Evolutionary conservation across 2,888 invertebrate genomes (phyloP).

Genomic region (Bibio marci): DNA sequence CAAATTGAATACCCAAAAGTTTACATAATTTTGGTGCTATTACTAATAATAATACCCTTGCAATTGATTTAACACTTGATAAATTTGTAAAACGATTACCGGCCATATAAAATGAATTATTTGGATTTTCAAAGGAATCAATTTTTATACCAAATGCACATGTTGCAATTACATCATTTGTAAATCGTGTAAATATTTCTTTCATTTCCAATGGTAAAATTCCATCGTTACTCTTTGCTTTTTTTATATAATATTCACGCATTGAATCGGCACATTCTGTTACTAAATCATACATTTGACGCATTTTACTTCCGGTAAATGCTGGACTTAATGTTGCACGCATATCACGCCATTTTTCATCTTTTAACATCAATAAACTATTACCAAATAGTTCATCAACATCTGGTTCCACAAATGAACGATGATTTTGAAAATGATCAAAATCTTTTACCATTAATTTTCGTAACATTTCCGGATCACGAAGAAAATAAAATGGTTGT

Average conservation of each 20-base stretch:
- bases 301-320: constrained; percentile 32
- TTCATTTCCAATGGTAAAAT: constrained; percentile 20
- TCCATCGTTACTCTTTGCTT: not conserved
- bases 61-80: not conserved
- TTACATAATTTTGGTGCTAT: constrained; percentile 6
- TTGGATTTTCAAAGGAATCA: constrained; percentile 32
- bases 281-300: constrained; percentile 27
- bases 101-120: constrained; percentile 36
- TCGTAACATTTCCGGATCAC: constrained; percentile 25
- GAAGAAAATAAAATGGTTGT: constrained; percentile 16
- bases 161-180: constrained; percentile 30
- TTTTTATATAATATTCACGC: constrained; percentile 5
- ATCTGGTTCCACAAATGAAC: constrained; percentile 22
- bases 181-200: constrained; percentile 21
- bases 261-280: constrained; percentile 17
- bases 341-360: constrained; percentile 29
- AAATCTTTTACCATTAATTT: constrained; percentile 30
- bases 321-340: constrained; percentile 29
- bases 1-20: not conserved
- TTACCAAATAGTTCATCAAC: constrained; percentile 34
- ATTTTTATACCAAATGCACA: constrained; percentile 31
- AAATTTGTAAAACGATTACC: constrained; percentile 17
- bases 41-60: not conserved
- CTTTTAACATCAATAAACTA: constrained; percentile 30
- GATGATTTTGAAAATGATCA: constrained; percentile 36